Percentiles rank a stretch among this genome's conserved stretches.
phyloP scores from a whole-genome alignment of 2,797 vertebrate species.

The Enteromius argenteus region DNA sequence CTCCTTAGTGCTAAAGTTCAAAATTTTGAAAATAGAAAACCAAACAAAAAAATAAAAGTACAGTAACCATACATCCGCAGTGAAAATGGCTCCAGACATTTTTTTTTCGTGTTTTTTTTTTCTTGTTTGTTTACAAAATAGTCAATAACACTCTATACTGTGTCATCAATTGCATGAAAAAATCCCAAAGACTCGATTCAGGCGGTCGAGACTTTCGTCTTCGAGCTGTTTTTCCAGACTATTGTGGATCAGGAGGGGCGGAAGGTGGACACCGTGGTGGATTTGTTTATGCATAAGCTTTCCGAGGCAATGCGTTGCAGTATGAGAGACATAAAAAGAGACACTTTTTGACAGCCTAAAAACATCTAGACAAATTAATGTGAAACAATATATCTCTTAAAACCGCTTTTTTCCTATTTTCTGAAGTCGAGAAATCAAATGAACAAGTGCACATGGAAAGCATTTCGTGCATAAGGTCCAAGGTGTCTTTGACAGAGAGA shows the following conservation, averaged over 20 bases:
- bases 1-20: slow-evolving; percentile 78
- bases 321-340: slow-evolving; percentile 69
- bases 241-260: slow-evolving; percentile 65
- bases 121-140: slow-evolving; percentile 71
- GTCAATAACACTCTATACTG: slow-evolving; percentile 70
- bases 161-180: slow-evolving; percentile 76
- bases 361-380: slow-evolving; percentile 66
- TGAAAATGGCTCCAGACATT: slow-evolving; percentile 68
- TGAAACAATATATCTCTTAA: slow-evolving; percentile 67
- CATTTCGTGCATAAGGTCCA: slow-evolving; percentile 80
- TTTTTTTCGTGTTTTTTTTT: slow-evolving; percentile 56
- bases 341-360: slow-evolving; percentile 67
- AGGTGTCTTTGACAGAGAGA: slow-evolving; percentile 67
- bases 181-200: slow-evolving; percentile 65
- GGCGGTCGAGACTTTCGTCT: slow-evolving; percentile 62
- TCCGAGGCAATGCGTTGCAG: slow-evolving; percentile 74
- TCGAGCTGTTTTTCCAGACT: slow-evolving; percentile 64
- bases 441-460: slow-evolving; percentile 74
- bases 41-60: slow-evolving; percentile 61
- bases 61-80: slow-evolving; percentile 67
- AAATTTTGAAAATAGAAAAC: slow-evolving; percentile 61
- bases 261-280: slow-evolving; percentile 66
- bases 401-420: slow-evolving; percentile 67
- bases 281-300: slow-evolving; percentile 78
- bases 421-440: slow-evolving; percentile 62